Conservation (phyloP, 2,113 vertebrate species). For the Bos javanicus region DNA sequence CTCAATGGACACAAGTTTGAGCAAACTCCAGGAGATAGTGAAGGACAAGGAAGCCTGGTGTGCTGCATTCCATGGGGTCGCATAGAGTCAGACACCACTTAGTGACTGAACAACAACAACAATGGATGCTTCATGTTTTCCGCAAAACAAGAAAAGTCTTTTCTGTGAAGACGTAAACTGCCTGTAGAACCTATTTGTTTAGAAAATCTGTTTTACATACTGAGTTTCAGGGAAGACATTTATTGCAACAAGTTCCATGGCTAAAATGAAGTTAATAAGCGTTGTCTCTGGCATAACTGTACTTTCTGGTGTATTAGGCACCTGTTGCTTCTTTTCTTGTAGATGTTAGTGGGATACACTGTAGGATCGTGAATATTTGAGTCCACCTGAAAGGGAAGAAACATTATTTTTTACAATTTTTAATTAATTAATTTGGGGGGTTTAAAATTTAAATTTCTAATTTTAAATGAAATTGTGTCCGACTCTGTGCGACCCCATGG, state of each 20-base stretch:
- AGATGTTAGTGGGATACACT: neutral
- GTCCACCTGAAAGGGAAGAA: neutral
- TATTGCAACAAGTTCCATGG: neutral
- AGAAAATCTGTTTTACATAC: neutral
- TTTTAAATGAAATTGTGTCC: neutral
- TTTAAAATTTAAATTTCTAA: neutral
- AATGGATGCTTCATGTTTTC: neutral
- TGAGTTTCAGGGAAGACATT: neutral
- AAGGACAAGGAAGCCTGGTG: neutral
- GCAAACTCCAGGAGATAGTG: neutral
- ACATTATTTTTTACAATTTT: neutral
- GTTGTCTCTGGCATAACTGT: neutral
- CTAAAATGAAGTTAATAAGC: neutral
- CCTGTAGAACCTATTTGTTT: neutral
- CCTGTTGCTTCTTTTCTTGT: neutral
- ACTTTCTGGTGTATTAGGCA: neutral
- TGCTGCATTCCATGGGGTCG: neutral
- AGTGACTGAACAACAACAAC: neutral
- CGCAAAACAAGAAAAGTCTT: neutral
- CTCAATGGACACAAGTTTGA: neutral
- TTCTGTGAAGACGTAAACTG: neutral
- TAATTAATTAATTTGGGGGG: neutral
- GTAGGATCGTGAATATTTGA: neutral
- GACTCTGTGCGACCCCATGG: no score
- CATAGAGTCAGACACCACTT: neutral